Conservation (phyloP, 1,140 invertebrate genomes). For the Bombus polaris region DNA sequence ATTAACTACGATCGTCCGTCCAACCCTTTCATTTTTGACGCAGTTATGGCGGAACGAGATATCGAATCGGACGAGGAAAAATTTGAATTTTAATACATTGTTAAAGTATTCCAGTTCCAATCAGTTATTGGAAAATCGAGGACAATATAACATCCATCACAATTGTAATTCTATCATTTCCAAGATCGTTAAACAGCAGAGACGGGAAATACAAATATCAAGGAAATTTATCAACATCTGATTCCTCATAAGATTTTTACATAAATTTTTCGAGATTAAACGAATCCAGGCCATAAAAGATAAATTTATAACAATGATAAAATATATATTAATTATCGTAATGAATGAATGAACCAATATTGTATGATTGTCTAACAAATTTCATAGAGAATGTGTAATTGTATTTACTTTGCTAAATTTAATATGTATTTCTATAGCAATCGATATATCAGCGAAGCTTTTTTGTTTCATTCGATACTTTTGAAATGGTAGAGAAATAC, state of each 20-base stretch:
- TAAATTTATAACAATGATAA: not conserved
- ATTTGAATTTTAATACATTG: slow-evolving; percentile 15
- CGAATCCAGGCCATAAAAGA: no score
- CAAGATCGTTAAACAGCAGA: not conserved
- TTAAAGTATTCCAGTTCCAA: not conserved
- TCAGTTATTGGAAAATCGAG: not conserved
- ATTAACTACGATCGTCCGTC: slow-evolving; percentile 18
- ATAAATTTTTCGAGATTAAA: not conserved
- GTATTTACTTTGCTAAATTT: not conserved
- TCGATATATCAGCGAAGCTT: not conserved
- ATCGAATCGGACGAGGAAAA: not conserved
- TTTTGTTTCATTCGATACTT: not conserved
- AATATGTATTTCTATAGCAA: not conserved
- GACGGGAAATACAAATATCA: not conserved
- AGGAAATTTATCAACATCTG: not conserved
- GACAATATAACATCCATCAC: not conserved
- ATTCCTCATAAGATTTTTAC: not conserved
- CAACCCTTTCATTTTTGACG: not conserved
- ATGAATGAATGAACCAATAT: no score
- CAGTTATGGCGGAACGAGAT: not conserved
- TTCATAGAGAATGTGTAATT: not conserved
- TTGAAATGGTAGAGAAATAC: not conserved
- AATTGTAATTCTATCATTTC: slow-evolving; percentile 5
- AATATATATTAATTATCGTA: not conserved
- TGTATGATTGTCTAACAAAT: not conserved